A percentile compares a stretch with the other conserved stretches of the same genome.
These are phyloP conservation scores for Penaeus indicus DNA, from an alignment of 1,140 invertebrate species.

Conservation along the genomic window DNA sequence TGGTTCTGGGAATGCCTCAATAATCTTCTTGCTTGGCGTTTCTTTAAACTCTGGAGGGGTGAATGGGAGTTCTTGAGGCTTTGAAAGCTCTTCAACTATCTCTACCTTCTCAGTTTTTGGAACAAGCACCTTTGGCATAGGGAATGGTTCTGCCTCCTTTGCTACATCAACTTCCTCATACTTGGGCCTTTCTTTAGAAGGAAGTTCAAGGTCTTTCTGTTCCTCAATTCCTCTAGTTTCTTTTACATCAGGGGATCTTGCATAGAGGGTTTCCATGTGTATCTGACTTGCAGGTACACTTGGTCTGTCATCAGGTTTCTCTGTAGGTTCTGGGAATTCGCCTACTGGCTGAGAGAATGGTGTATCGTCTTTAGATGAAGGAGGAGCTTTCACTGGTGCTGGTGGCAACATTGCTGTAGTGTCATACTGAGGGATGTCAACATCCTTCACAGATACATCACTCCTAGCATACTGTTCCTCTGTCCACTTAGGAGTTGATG, in stretches of 20 bases:
- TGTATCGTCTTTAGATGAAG: background rate
- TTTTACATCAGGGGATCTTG: background rate
- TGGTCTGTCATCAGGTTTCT: slow-evolving; percentile 6
- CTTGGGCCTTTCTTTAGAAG: background rate
- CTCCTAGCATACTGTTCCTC: no score
- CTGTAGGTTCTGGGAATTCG: slow-evolving; percentile 16
- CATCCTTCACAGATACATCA: no score
- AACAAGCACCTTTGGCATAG: slow-evolving; percentile 5
- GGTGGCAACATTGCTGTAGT: background rate
- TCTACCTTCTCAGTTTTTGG: slow-evolving; percentile 7
- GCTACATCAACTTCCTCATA: slow-evolving; percentile 1
- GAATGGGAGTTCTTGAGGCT: background rate
- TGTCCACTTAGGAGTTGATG: no score
- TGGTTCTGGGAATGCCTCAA: slow-evolving; percentile 60
- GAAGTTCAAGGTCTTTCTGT: background rate
- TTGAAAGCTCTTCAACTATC: background rate
- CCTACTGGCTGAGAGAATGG: slow-evolving; percentile 1
- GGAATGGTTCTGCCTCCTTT: slow-evolving; percentile 15
- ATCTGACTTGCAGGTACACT: background rate
- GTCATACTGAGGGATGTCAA: no score
- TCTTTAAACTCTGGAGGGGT: background rate
- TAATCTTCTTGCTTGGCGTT: background rate
- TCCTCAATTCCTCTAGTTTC: slow-evolving; percentile 15
- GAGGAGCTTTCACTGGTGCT: background rate
- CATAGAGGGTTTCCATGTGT: background rate